Evolutionary conservation across 37 sponge, comb jelly and placozoan genomes (phyloP).

Genomic region (Hexactinellida sp.): DNA sequence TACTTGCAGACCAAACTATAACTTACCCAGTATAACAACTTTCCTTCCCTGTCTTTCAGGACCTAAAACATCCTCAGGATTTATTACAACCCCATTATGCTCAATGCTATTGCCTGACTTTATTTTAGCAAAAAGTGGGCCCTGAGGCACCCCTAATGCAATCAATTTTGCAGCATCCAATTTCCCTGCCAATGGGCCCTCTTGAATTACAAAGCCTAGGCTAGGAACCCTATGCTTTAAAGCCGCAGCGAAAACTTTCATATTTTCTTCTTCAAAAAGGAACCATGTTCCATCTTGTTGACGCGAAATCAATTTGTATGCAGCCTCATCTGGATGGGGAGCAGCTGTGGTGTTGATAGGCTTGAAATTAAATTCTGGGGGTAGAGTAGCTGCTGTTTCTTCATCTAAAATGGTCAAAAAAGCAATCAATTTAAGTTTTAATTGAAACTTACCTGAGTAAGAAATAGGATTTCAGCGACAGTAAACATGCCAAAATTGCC

Average conservation of each 20-base stretch:
- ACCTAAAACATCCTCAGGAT: conserved; percentile 49
- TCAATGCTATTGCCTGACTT: conserved; percentile 59
- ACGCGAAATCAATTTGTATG: not conserved
- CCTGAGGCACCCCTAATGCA: conserved; percentile 52
- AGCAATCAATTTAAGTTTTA: no score
- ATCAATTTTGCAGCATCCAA: conserved; percentile 54
- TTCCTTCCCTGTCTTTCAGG: conserved; percentile 55
- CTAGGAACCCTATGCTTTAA: conserved; percentile 61
- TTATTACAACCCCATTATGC: conserved; percentile 38
- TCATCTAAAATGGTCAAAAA: not conserved
- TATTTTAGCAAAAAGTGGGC: conserved; percentile 67
- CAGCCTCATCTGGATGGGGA: not conserved
- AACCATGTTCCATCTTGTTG: not conserved
- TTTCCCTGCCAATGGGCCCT: conserved; percentile 62
- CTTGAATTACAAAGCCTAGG: conserved; percentile 69
- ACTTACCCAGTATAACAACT: conserved; percentile 21
- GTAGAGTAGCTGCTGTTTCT: not conserved
- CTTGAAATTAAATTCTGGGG: not conserved
- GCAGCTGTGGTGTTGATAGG: not conserved
- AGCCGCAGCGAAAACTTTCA: conserved; percentile 45
- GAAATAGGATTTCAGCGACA: no score
- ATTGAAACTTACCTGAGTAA: no score
- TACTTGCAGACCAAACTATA: no score
- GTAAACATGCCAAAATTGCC: no score
- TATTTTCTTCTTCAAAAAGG: conserved; percentile 24